Conservation (phyloP, 2,888 invertebrate genomes). For the Coenonympha glycerion region DNA sequence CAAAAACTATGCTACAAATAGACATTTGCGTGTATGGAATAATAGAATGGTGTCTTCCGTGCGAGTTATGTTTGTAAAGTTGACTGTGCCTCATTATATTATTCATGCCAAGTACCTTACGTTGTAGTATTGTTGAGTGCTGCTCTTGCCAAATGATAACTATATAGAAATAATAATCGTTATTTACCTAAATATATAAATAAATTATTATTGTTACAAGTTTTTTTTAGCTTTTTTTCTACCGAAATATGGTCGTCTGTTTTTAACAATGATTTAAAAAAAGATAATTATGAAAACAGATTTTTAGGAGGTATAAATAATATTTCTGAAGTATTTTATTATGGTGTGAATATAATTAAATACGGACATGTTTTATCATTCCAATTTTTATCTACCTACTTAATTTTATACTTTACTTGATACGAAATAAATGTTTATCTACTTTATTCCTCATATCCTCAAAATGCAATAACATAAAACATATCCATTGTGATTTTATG, state of each 20-base stretch:
- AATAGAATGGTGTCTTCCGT: not conserved
- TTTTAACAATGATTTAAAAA: not conserved
- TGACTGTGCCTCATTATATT: too few relatives aligned
- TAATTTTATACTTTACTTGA: not conserved
- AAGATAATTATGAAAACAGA: too few relatives aligned
- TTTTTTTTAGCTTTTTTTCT: too few relatives aligned
- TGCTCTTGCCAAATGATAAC: not conserved
- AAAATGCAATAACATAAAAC: not conserved
- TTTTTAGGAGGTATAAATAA: too few relatives aligned
- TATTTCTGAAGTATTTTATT: not conserved
- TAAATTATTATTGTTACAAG: too few relatives aligned
- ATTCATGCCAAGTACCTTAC: not conserved
- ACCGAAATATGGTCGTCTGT: too few relatives aligned
- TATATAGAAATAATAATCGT: too few relatives aligned
- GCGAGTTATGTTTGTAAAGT: too few relatives aligned
- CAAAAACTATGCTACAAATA: too few relatives aligned
- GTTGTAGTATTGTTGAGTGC: not conserved
- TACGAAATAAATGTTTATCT: not conserved
- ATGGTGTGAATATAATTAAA: not conserved
- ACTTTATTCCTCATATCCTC: not conserved
- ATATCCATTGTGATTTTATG: not conserved
- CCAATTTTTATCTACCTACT: not conserved
- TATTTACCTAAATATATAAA: too few relatives aligned
- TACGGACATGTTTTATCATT: not conserved
- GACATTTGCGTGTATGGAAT: too few relatives aligned